A percentile compares a stretch with the other conserved stretches of the same genome.
phyloP scores from a whole-genome alignment of 2,888 invertebrate species.

The Scaptomyza tumidula region DNA sequence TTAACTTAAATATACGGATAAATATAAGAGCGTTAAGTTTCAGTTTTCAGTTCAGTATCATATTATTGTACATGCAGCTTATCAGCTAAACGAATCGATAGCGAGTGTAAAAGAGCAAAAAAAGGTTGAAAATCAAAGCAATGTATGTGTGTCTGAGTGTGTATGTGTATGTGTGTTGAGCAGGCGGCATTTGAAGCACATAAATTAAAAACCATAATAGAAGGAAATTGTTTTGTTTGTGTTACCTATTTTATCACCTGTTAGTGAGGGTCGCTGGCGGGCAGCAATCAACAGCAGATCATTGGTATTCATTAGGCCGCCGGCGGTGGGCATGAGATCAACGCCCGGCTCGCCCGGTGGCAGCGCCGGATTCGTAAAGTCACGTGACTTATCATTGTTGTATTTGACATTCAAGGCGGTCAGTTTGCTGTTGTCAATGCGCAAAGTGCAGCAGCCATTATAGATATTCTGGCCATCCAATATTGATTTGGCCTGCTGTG shows the following conservation, averaged over 20 bases:
- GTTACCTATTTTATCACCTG: conserved; percentile 85
- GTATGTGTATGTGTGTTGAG: conserved; percentile 19
- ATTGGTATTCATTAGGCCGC: conserved; percentile 86
- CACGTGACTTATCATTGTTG: conserved; percentile 99
- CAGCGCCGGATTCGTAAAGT: conserved; percentile 99
- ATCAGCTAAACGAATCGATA: conserved; percentile 66
- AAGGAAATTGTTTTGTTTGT: conserved; percentile 75
- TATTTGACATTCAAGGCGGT: conserved; percentile 99
- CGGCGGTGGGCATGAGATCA: conserved; percentile 86
- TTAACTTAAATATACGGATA: conserved; percentile 74
- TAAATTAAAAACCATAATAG: conserved; percentile 52
- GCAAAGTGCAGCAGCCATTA: conserved; percentile 99
- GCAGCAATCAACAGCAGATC: conserved; percentile 86
- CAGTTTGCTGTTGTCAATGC: conserved; percentile 99
- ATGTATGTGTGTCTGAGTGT: conserved; percentile 6
- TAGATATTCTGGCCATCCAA: conserved; percentile 99
- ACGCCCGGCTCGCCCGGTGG: conserved; percentile 94
- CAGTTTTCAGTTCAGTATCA: background rate
- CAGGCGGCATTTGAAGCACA: conserved; percentile 19
- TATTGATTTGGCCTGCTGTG: conserved; percentile 98
- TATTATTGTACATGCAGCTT: conserved; percentile 58
- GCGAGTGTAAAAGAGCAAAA: conserved; percentile 65
- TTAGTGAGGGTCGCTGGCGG: conserved; percentile 84
- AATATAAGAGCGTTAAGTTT: background rate
- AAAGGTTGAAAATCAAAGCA: conserved; percentile 46